phyloP scores from a whole-genome alignment of 2,797 vertebrate species.

The Microcaecilia unicolor region DNA sequence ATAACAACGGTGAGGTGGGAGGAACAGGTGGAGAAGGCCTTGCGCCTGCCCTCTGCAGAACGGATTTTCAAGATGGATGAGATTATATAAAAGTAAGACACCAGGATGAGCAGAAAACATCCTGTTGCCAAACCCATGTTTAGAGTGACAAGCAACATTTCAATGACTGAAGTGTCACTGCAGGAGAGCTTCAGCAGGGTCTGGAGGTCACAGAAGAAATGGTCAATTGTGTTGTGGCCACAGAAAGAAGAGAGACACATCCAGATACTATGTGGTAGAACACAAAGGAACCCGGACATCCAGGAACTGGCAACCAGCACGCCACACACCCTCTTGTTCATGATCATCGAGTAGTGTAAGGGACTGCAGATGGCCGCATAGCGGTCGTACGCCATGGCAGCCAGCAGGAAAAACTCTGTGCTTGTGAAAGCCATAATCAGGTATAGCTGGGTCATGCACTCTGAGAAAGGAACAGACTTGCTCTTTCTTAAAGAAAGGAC shows the following conservation, averaged over 20 bases:
- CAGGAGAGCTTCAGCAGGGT: neutral
- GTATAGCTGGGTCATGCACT: slow-evolving; percentile 1
- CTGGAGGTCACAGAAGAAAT: neutral
- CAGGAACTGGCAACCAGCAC: neutral
- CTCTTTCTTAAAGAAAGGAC: neutral
- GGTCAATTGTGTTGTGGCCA: neutral
- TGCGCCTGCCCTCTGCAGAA: neutral
- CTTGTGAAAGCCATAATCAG: slow-evolving; percentile 4
- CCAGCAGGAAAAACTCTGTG: slow-evolving; percentile 2
- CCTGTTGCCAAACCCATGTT: neutral
- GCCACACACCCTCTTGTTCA: neutral
- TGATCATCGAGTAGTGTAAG: neutral
- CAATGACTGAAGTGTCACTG: neutral
- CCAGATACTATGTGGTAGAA: neutral
- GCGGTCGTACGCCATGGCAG: slow-evolving; percentile 4
- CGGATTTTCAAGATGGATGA: slow-evolving; percentile 1
- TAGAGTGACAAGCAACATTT: slow-evolving; percentile 11
- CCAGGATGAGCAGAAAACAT: neutral
- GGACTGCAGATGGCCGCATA: slow-evolving; percentile 8
- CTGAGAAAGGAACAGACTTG: neutral
- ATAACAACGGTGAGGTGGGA: slow-evolving; percentile 15
- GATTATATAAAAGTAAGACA: slow-evolving; percentile 16
- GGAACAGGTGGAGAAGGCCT: slow-evolving; percentile 4
- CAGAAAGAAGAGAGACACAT: neutral
- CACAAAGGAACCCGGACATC: neutral